These are phyloP conservation scores for Dicrurus megarhynchus DNA, from an alignment of 2,113 vertebrate species.

Conservation along the genomic window DNA sequence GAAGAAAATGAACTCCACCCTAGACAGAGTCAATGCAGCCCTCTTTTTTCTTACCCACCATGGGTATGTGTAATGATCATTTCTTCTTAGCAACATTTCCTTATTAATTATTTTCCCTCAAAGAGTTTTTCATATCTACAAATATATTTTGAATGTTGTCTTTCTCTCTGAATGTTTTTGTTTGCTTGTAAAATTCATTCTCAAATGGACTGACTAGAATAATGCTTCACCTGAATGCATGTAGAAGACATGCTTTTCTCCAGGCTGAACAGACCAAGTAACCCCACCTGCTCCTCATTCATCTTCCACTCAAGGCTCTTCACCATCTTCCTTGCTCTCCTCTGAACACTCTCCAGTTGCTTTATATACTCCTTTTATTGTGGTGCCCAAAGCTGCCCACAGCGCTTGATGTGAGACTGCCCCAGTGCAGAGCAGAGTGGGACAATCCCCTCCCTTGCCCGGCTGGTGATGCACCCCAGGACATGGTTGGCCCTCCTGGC, in stretches of 20 bases:
- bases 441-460: not conserved
- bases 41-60: not conserved
- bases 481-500: rapidly evolving
- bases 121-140: not conserved
- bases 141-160: not conserved
- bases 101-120: not conserved
- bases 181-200: not conserved
- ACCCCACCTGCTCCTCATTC: not conserved
- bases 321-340: not conserved
- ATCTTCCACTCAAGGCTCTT: not conserved
- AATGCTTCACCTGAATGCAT: not conserved
- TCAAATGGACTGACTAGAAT: not conserved
- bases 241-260: not conserved
- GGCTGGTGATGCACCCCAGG: rapidly evolving
- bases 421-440: not conserved
- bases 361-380: not conserved
- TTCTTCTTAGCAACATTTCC: not conserved
- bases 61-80: not conserved
- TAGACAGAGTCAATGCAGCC: not conserved
- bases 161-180: not conserved
- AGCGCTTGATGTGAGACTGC: not conserved
- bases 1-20: not conserved
- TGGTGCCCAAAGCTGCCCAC: not conserved
- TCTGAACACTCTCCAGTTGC: too few species aligned
- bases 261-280: not conserved